A percentile compares a stretch with the other conserved stretches of the same genome.
Conservation (phyloP, 2,113 vertebrate species). For the Pristiophorus japonicus region DNA sequence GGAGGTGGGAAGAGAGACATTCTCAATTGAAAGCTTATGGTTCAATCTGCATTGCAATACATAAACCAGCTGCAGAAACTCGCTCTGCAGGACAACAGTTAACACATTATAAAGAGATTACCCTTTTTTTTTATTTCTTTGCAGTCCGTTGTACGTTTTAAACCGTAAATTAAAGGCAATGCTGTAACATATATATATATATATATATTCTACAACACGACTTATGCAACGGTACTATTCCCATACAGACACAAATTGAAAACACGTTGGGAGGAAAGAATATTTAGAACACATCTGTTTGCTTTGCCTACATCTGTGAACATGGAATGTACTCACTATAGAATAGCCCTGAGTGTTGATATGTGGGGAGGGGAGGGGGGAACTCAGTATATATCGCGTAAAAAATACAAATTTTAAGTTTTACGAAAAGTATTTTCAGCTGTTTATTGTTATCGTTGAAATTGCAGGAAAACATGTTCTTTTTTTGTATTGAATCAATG, state of each 20-base stretch:
- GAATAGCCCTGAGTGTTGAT: background rate
- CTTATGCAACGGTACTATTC: background rate
- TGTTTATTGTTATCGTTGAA: background rate
- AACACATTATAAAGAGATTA: constrained; percentile 36
- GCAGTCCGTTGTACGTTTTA: background rate
- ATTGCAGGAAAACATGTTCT: background rate
- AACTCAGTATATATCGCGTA: background rate
- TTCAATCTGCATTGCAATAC: constrained; percentile 35
- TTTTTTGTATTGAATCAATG: background rate
- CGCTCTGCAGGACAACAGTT: constrained; percentile 34
- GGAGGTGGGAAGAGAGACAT: background rate
- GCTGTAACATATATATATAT: background rate
- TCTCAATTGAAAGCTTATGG: constrained; percentile 25
- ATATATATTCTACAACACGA: constrained; percentile 1
- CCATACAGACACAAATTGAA: background rate
- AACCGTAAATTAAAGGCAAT: background rate
- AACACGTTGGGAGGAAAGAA: constrained; percentile 1
- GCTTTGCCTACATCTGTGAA: background rate
- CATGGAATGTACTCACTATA: background rate
- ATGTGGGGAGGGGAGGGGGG: background rate
- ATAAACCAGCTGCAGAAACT: constrained; percentile 21
- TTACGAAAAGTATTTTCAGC: background rate
- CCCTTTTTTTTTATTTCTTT: constrained; percentile 1
- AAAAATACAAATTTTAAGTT: background rate
- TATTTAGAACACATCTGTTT: constrained; percentile 24